These are phyloP conservation scores for Pseudochirops corinnae DNA, from an alignment of 2,797 vertebrate genomes.

Conservation along the genomic window DNA sequence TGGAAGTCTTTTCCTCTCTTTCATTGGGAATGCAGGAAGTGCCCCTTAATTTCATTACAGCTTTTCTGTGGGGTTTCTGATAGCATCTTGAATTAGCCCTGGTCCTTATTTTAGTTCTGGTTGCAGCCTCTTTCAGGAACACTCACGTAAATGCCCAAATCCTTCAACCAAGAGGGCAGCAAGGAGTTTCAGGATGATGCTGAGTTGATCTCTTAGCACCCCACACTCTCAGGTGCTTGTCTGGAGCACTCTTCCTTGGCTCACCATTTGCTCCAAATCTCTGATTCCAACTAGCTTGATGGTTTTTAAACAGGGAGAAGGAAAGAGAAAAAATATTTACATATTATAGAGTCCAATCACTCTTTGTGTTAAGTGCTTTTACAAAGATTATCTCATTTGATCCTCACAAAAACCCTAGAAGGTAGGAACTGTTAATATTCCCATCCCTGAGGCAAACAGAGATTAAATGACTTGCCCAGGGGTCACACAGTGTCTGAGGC, in stretches of 20 bases:
- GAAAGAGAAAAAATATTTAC: neutral
- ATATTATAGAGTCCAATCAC: neutral
- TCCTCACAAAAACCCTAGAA: neutral
- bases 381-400: neutral
- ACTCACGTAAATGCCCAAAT: neutral
- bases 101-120: neutral
- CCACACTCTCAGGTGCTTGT: neutral
- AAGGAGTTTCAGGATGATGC: neutral
- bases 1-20: neutral
- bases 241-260: neutral
- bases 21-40: neutral
- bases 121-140: neutral
- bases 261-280: neutral
- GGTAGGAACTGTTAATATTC: neutral
- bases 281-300: neutral
- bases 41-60: neutral
- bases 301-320: neutral
- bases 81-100: neutral
- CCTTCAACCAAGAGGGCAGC: neutral
- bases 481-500: neutral
- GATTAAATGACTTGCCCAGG: neutral
- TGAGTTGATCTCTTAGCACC: neutral
- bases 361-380: neutral
- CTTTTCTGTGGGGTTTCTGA: neutral
- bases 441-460: neutral